Evolutionary conservation across 2,888 invertebrate species (phyloP), one percentile per base, ranked within the genome.

Genomic region (Clusia tigrina): DNA sequence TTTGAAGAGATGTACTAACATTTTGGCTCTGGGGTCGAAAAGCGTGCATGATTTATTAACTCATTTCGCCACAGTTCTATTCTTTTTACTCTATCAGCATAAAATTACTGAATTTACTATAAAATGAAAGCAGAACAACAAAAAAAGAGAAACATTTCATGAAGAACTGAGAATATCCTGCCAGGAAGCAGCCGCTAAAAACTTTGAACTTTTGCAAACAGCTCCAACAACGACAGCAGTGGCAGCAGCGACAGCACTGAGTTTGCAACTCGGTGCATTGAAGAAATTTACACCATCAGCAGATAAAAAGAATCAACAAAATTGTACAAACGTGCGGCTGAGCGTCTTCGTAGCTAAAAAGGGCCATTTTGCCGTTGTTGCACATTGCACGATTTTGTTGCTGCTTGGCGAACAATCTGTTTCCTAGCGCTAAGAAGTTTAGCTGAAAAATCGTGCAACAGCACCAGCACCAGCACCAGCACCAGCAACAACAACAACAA

Each of bases 231-330:
- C 12, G 32, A 12, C 12, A 42, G 42, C 42, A 42, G 42, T 3
- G n/a, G 42, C 42, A 6, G 32, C 42, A 46, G 17, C 18, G 42
- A 46, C 57, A 64, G 65, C 70, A 66, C 70, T 23, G 71, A 77
- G 73, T 73, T 76, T 71, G 67, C 58, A 75, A 77, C 71, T 74
- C 22, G 9, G 23, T 10, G 23, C 37, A 52, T 52, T 71, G 65
- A 76, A 76, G 74, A 77, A 74, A 74, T 74, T 77, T 74, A 74
- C 77, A 74, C 74, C 74, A 74, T 74, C 74, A 74, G 74, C 77
- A 74, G 77, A 77, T 74, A 73, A 71, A 52, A 24, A 52, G n/a
- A 18, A 15, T 48, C 23, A 52, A 23, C 23, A 52, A 52, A 52
- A 24, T 24, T 18, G 18, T 48, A 25, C n/a, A 54, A 26, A 26